Percentiles rank a stretch among this genome's conserved stretches.
Conservation (phyloP, 2,888 invertebrate species). For the Pseudeuparius sepicola region DNA sequence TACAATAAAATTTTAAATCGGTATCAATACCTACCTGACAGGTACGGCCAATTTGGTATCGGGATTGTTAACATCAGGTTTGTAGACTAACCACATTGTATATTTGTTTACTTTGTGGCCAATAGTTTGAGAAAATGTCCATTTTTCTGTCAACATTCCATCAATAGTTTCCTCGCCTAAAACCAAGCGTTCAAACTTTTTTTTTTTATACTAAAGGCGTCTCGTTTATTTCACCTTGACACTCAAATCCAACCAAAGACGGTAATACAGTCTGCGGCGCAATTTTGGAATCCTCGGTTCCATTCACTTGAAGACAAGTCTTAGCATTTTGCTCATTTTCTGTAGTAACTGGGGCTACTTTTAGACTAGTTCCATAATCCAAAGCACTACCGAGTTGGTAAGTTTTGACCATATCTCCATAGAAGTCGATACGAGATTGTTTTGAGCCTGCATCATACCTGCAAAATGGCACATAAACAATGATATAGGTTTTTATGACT, state of each 20-base stretch:
- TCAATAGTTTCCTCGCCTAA: constrained; percentile 55
- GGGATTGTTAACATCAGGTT: constrained; percentile 46
- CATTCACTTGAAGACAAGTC: constrained; percentile 79
- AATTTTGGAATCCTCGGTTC: constrained; percentile 51
- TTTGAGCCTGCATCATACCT: constrained; percentile 65
- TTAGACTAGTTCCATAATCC: constrained; percentile 64
- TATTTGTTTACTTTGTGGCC: constrained; percentile 82
- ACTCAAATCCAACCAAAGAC: constrained; percentile 63
- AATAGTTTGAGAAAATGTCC: constrained; percentile 56
- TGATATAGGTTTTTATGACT: no score
- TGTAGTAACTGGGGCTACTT: constrained; percentile 79
- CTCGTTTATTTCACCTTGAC: constrained; percentile 39
- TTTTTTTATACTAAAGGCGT: constrained; percentile 2
- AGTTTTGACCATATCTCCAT: constrained; percentile 90
- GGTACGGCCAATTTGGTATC: constrained; percentile 51
- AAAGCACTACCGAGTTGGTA: constrained; percentile 62
- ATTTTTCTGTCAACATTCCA: constrained; percentile 66
- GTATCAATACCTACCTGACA: constrained; percentile 40
- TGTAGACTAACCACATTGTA: constrained; percentile 75
- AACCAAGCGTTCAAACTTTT: constrained; percentile 5
- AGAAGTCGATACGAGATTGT: constrained; percentile 86
- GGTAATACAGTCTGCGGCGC: constrained; percentile 72
- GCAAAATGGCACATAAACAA: no score
- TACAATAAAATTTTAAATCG: neutral
- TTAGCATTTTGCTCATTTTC: constrained; percentile 58